phyloP scores from a whole-genome alignment of 1,140 invertebrate species.

The Euwallacea similis region DNA sequence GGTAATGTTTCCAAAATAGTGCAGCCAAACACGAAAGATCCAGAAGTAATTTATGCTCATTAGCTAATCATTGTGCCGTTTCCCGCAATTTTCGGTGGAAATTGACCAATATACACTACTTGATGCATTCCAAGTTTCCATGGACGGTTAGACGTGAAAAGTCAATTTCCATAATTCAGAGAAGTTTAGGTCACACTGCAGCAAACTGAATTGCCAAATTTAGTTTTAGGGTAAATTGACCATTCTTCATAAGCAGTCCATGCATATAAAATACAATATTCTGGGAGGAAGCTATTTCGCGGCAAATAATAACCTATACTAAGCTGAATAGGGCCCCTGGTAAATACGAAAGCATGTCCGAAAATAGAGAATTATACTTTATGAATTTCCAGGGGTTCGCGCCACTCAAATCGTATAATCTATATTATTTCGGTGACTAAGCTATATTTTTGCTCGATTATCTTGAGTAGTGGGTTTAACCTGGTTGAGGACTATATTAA shows the following conservation, averaged over 20 bases:
- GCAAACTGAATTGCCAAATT: background rate
- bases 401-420: background rate
- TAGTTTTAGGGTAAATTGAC: background rate
- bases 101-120: no score
- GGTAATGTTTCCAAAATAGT: no score
- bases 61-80: no score
- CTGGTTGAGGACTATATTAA: no score
- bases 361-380: slow-evolving; percentile 3
- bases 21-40: no score
- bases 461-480: no score
- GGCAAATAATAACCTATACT: background rate
- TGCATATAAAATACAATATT: background rate
- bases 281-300: background rate
- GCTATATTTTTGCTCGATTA: background rate
- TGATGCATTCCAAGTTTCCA: no score
- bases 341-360: background rate
- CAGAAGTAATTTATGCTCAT: no score
- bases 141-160: no score
- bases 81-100: no score
- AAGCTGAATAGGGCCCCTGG: background rate
- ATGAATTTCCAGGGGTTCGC: background rate
- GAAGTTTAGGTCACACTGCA: background rate
- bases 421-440: background rate
- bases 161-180: no score
- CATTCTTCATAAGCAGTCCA: background rate